phyloP scores from a whole-genome alignment of 1,140 invertebrate genomes.

The Hormaphis cornu region DNA sequence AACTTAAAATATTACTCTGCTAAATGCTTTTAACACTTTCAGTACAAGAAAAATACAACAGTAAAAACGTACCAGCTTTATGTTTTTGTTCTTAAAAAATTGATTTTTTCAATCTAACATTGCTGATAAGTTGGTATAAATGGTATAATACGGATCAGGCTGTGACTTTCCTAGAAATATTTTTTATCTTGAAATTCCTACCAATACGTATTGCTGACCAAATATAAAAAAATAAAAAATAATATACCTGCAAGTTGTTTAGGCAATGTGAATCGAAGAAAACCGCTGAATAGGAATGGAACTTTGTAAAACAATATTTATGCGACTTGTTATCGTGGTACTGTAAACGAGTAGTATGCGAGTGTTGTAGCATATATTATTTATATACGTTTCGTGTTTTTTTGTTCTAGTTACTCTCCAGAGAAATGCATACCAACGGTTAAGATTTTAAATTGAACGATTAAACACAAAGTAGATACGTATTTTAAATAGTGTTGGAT shows the following conservation, averaged over 20 bases:
- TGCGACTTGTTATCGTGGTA: not conserved
- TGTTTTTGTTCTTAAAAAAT: not conserved
- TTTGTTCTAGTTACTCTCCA: no score
- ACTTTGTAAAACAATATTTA: not conserved
- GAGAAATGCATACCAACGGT: no score
- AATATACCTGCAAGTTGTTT: no score
- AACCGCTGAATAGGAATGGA: no score
- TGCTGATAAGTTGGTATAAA: not conserved
- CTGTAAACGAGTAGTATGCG: no score
- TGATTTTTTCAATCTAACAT: not conserved
- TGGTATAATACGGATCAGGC: not conserved
- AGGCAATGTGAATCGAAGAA: no score
- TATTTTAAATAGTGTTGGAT: no score
- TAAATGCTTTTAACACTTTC: not conserved
- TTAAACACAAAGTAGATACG: no score
- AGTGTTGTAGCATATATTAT: no score
- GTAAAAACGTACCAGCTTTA: not conserved
- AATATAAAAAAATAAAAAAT: constrained; percentile 1
- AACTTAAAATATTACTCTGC: not conserved
- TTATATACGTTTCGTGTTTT: no score
- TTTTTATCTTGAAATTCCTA: not conserved
- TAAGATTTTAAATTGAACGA: no score
- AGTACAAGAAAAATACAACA: not conserved
- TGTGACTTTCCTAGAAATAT: not conserved
- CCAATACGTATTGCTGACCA: not conserved